Evolutionary conservation across 1,140 invertebrate genomes (phyloP), one percentile per base, ranked within the genome.

Genomic region (Lysiphlebus fabarum): DNA sequence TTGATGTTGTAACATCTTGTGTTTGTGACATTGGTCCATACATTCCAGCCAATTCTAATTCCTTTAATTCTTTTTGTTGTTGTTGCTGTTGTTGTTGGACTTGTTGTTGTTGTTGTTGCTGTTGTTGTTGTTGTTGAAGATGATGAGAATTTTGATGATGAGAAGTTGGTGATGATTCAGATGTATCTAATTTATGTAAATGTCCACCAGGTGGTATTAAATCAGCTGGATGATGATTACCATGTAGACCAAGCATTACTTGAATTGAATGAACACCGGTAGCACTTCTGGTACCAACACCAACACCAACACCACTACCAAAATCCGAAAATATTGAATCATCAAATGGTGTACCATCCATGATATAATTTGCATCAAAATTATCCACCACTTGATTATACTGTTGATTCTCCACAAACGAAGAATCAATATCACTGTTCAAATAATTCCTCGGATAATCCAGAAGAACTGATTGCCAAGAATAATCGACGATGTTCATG

Each of bases 231-330:
- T 84, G 78, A 54, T 82, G 79, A 11, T 67, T 70, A 8, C 80
- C 76, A 62, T 85, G 84, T 9, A 85, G 75, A 4, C 87, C 88
- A 38, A 91, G 77, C 63, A 64, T 64, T 5, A 64, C 57, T 59
- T 64, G 63, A 12, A 64, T 64, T 57, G 83, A 84, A 67, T 86
- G 85, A 50, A 85, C 82, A 10, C 81, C 81, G 7, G 76, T 68
- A 10, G 76, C 78, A 53, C 83, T 81, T 40, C 86, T 83, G 62
- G 83, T 84, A 41, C 84, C 78, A 71, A 90, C 90, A 69, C 91
- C 63, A 26, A 1, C 17, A 10, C 77, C 78, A 53, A 83, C 80
- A 40, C 86, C 83, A 62, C 83, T 84, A 41, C 84, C 78, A 72
- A 90, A 90, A 69, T 91, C 63, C 26, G 63, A 59, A 40, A 64